These are phyloP conservation scores for Lepidonotus clava DNA, from an alignment of 2,888 invertebrate species.

Conservation along the genomic window DNA sequence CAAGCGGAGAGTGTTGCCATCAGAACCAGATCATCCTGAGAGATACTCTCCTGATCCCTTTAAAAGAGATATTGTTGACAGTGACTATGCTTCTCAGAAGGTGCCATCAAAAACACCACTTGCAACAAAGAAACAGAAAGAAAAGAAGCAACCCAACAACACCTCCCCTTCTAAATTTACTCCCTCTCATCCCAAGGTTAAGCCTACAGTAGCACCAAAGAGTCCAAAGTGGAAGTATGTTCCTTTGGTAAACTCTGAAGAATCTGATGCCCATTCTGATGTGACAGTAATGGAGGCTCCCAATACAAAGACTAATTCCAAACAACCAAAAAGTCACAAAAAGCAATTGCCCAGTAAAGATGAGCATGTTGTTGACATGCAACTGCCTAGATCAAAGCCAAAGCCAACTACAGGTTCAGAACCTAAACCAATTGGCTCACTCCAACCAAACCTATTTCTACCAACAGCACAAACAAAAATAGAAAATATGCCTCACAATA, in stretches of 20 bases:
- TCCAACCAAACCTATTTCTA: too few relatives aligned
- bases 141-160: not conserved
- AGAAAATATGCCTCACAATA: too few relatives aligned
- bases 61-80: not conserved
- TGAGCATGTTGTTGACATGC: too few relatives aligned
- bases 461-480: too few relatives aligned
- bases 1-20: not conserved
- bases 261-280: not conserved
- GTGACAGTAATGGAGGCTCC: slow-evolving; percentile 7
- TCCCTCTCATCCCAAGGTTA: not conserved
- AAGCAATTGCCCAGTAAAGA: not conserved
- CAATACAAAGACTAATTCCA: not conserved
- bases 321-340: not conserved
- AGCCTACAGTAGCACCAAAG: not conserved
- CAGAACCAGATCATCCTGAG: not conserved
- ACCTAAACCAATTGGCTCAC: too few relatives aligned
- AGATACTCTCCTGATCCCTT: not conserved
- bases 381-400: too few relatives aligned
- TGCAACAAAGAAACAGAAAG: not conserved
- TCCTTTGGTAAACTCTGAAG: not conserved
- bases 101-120: not conserved
- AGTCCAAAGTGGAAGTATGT: slow-evolving; percentile 20
- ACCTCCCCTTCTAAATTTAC: not conserved
- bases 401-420: too few relatives aligned
- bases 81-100: not conserved